Conservation (phyloP, 2,888 invertebrate genomes). For the Erebia aethiops region DNA sequence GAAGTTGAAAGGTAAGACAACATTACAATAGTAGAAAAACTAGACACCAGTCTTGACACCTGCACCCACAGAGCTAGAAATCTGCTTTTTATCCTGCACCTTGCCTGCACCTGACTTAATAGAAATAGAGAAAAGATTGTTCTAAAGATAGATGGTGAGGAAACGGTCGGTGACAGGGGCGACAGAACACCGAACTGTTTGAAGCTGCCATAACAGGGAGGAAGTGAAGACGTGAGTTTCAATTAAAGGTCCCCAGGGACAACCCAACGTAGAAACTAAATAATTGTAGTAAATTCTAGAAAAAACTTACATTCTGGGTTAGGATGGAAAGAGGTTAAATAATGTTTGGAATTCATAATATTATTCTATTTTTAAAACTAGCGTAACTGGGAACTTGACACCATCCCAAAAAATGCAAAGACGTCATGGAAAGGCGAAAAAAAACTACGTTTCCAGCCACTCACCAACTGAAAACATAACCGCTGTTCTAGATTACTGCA, state of each 20-base stretch:
- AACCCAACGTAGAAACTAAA: too few species aligned
- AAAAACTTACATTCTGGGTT: too few species aligned
- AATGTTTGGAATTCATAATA: too few species aligned
- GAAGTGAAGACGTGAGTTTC: too few species aligned
- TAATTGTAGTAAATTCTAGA: too few species aligned
- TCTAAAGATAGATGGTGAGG: conserved; percentile 59
- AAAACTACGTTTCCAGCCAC: neutral
- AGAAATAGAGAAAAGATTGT: conserved; percentile 27
- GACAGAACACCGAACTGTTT: conserved; percentile 76
- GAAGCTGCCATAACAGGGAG: conserved; percentile 53
- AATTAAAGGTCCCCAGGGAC: too few species aligned
- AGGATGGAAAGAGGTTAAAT: too few species aligned
- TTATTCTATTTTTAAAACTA: too few species aligned
- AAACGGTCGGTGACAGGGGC: conserved; percentile 65
- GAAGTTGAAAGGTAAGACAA: conserved; percentile 64
- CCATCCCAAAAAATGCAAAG: too few species aligned
- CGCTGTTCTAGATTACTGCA: conserved; percentile 62
- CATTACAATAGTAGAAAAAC: neutral
- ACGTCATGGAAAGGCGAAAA: neutral
- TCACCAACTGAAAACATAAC: neutral
- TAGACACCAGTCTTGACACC: neutral
- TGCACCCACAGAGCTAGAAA: too few species aligned
- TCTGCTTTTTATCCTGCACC: too few species aligned
- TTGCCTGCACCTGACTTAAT: conserved; percentile 16
- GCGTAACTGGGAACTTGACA: too few species aligned